These are phyloP conservation scores for Diachasma alloeum DNA, from an alignment of 1,140 invertebrate species.

Conservation along the genomic window DNA sequence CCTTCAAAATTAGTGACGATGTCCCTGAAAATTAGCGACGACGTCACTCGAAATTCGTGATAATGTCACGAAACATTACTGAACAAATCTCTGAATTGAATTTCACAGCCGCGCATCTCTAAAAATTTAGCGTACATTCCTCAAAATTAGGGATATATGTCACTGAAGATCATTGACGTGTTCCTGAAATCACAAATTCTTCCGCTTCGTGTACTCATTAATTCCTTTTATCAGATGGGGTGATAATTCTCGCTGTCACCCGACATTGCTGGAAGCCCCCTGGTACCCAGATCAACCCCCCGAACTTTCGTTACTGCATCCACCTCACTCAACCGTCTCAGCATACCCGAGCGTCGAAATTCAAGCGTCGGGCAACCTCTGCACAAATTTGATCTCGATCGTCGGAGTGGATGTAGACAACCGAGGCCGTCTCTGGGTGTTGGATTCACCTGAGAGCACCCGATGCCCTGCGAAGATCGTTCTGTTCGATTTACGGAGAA, in stretches of 20 bases:
- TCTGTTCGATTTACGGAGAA: slow-evolving; percentile 40
- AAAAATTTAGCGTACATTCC: no score
- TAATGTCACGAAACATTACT: no score
- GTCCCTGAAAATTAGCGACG: no score
- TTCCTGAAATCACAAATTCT: no score
- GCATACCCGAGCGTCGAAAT: slow-evolving; percentile 17
- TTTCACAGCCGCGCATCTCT: no score
- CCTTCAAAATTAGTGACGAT: no score
- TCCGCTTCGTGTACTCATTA: neutral
- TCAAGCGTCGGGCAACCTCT: neutral
- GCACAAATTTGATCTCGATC: slow-evolving; percentile 30
- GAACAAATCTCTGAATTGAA: no score
- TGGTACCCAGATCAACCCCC: slow-evolving; percentile 37
- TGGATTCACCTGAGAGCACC: slow-evolving; percentile 34
- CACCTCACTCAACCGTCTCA: neutral
- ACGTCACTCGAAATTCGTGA: no score
- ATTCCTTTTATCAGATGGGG: slow-evolving; percentile 1
- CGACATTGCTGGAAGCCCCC: slow-evolving; percentile 38
- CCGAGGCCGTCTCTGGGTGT: slow-evolving; percentile 43
- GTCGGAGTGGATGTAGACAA: slow-evolving; percentile 39
- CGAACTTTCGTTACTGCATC: slow-evolving; percentile 10
- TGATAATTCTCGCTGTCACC: neutral
- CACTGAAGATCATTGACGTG: no score
- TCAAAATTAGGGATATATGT: no score
- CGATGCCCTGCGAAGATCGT: slow-evolving; percentile 39